Evolutionary conservation across 2,888 invertebrate species (phyloP), one percentile per base, ranked within the genome.

Genomic region (Cotesia congregata): DNA sequence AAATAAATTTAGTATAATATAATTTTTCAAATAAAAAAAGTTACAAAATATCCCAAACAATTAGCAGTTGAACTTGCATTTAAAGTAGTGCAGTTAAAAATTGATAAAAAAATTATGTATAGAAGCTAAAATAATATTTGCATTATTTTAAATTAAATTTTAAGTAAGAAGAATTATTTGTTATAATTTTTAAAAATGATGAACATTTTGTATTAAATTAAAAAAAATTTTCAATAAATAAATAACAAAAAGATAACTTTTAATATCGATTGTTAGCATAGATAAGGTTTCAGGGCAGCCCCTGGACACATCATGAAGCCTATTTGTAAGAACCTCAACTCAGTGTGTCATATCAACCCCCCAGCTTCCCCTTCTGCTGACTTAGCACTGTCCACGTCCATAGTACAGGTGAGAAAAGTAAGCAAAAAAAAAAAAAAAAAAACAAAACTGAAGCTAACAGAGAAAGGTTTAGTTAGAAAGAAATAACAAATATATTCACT

Each of bases 341-440:
- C 83, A 86, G 83, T 65, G 30, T 80, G 88, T 87, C 86, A 87
- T 88, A 87, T 73, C 83, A 84, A 84, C 82, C 85, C 86, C 85
- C 84, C 50, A 12, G 3, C 9, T 86, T 84, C 12, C 30, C 30
- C 38, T 65, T 12, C 9, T 9, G 20, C 20, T 65, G 12, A 5
- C 20, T 65, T 38, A 65, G n/a, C 30, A 30, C 65, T 65, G 6
- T 65, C 65, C 20, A 20, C 30, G 6, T 65, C 65, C 20, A 20
- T 65, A 20, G 38, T 12, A 65, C 65, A 65, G 65, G 60, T 40
- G 67, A 38, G 67, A 39, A 39, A 38, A 4, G 72, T 39, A 39
- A 61, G 68, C 40, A 50, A 38, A 62, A 15, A 62, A 20, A 15
- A n/a, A n/a, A n/a, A n/a, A n/a, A 6, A 15, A 62, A 20, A n/a